Evolutionary conservation across 2,888 invertebrate species (phyloP).

Genomic region (Furcula furcula): DNA sequence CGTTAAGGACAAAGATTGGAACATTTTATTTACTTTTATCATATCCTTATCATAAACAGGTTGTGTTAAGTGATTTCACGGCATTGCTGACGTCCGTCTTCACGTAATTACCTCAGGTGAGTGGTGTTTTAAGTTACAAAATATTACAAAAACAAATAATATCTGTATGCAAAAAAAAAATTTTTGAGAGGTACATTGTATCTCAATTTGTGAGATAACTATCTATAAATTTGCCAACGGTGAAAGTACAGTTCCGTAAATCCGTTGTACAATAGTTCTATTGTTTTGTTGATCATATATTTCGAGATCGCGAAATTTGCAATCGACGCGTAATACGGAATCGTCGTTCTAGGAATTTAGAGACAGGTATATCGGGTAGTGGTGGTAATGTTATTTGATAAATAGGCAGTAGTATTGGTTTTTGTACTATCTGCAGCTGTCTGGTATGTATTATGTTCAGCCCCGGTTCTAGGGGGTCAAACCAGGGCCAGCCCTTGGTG

Average conservation of each 20-base stretch:
- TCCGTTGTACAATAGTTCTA: conserved; percentile 28
- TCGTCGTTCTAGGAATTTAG: conserved; percentile 13
- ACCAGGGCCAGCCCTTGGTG: too few relatives aligned
- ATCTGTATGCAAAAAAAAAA: conserved; percentile 1
- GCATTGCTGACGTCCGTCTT: conserved; percentile 43
- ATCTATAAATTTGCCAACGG: conserved; percentile 27
- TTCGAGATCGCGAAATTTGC: conserved; percentile 17
- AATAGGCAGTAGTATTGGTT: too few relatives aligned
- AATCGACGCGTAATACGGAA: conserved; percentile 8
- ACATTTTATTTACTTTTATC: conserved; percentile 50
- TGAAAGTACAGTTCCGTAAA: conserved; percentile 42
- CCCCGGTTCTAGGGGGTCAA: too few relatives aligned
- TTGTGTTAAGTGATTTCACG: conserved; percentile 49
- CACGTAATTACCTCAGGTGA: conserved; percentile 53
- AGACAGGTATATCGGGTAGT: too few relatives aligned
- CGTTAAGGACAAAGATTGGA: conserved; percentile 41
- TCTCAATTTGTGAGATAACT: conserved; percentile 29
- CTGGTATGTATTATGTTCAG: too few relatives aligned
- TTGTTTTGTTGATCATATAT: conserved; percentile 36
- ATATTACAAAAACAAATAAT: not conserved
- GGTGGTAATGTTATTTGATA: too few relatives aligned
- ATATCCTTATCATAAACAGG: conserved; percentile 51
- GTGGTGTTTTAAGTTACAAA: conserved; percentile 36
- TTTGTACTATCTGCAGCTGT: too few relatives aligned
- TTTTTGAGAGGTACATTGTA: not conserved